Evolutionary conservation across 2,113 vertebrate species (phyloP).

Genomic region (Varanus komodoensis): DNA sequence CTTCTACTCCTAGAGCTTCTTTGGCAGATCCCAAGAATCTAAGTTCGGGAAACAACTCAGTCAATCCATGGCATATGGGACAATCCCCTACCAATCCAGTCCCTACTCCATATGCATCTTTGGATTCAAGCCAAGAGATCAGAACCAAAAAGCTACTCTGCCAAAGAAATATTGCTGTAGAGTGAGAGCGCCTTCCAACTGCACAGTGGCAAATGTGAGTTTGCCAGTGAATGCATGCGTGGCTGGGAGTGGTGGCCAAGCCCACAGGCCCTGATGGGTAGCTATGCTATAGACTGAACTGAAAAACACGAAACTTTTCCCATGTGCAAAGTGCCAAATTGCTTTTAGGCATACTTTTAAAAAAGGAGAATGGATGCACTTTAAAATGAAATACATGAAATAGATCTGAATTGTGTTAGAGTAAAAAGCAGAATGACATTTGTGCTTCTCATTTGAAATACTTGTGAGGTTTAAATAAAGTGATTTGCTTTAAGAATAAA

Average conservation of each 20-base stretch:
- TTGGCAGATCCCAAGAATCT: background rate
- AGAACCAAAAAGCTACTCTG: background rate
- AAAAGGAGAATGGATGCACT: background rate
- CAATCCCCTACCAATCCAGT: no score
- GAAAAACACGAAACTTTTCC: background rate
- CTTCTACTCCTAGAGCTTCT: no score
- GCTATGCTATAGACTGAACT: background rate
- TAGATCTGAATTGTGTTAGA: background rate
- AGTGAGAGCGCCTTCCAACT: background rate
- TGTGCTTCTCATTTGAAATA: slow-evolving; percentile 48
- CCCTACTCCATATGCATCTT: no score
- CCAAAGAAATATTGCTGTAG: background rate
- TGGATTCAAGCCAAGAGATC: background rate
- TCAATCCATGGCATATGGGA: background rate
- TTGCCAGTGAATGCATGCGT: no score
- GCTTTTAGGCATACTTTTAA: background rate
- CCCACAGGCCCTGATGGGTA: background rate
- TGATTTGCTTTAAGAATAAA: slow-evolving; percentile 31
- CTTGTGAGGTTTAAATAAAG: background rate
- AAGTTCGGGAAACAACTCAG: background rate
- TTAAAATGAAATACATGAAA: background rate
- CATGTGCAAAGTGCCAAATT: background rate
- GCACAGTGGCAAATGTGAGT: no score
- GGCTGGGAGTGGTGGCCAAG: background rate
- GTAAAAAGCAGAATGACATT: background rate